Conservation (phyloP, 2,113 vertebrate genomes). For the Lota lota region DNA sequence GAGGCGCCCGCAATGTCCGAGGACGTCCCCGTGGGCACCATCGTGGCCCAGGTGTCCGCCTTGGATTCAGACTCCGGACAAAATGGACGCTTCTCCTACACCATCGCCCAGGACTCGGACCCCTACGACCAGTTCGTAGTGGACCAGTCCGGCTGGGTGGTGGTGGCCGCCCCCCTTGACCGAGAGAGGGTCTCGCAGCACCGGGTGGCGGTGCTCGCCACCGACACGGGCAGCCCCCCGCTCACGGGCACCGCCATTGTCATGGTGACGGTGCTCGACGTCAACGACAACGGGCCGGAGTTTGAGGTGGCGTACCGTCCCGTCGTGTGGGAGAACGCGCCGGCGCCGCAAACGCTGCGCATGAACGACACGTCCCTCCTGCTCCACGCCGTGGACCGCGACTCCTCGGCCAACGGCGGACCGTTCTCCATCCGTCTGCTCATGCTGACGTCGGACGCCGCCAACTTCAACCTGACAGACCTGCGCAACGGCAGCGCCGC, state of each 20-base stretch:
- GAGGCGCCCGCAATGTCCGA: constrained; percentile 77
- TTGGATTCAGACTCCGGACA: constrained; percentile 83
- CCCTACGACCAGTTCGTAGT: constrained; percentile 78
- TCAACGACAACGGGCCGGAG: constrained; percentile 87
- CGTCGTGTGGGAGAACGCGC: constrained; percentile 83
- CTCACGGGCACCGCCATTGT: constrained; percentile 81
- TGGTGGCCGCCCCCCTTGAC: constrained; percentile 78
- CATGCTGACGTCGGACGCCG: constrained; percentile 48
- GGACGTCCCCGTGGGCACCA: constrained; percentile 77
- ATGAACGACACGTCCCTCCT: constrained; percentile 81
- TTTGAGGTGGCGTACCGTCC: constrained; percentile 81
- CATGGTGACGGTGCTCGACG: constrained; percentile 75
- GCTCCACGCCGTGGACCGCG: constrained; percentile 77
- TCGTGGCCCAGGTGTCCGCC: constrained; percentile 82
- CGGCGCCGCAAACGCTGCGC: constrained; percentile 72
- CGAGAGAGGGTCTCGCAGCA: constrained; percentile 77
- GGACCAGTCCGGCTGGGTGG: constrained; percentile 78
- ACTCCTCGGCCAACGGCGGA: constrained; percentile 73
- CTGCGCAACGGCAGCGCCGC: constrained; percentile 80
- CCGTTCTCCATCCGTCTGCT: constrained; percentile 83
- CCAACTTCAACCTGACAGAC: constrained; percentile 80
- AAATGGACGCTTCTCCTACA: constrained; percentile 82
- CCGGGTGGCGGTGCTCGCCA: constrained; percentile 78
- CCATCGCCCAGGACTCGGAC: constrained; percentile 77
- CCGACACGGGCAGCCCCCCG: constrained; percentile 75